Base-by-base conservation (phyloP, 1,140 invertebrate genomes). In the Zaprionus africanus region DNA sequence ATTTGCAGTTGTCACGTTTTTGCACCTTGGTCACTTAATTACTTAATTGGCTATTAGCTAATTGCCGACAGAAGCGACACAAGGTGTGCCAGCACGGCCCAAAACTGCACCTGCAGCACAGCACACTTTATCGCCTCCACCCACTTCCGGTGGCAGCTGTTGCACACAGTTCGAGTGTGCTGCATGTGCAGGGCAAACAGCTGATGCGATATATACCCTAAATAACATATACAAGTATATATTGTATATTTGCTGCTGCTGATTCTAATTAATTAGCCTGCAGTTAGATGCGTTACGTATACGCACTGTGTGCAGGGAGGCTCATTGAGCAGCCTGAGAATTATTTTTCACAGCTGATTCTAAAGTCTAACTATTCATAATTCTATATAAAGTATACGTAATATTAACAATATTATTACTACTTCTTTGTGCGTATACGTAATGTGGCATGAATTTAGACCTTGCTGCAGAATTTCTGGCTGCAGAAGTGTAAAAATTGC, bases 21-120 rank as follows among this genome's bases (percentile, higher is more conserved):
- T 67, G 64, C 76, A 60, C 71, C 28, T 77, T 62, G 69, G 49
- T 57, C 38, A 71, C 75, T 79, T 79, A 88, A 88, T 88, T 88
- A 83, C 84, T 81, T 88, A 88, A 88, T 88, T 88, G 84, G 81
- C 84, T 79, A 81, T 90, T 88, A 90, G 84, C 84, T 74, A 81
- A 88, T 73, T 72, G 63, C 61, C 58, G 59, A 53, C 60, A 51
- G 41, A 60, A 22, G 38, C 36, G 54, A 2, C 38, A n/a, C 31
- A 34, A 43, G 56, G 28, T 43, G 22, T 31, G n/a, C 41, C 24
- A 22, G 7, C 26, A 12, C 6, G 19, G 34, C 19, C 12, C 46
- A 2, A 22, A 51, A 51, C 3, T 51, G n/a, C 46, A 15, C 46
- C n/a, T 51, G 5, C 46, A 9, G n/a, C 46, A 51, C 11, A 11